A percentile compares a stretch with the other conserved stretches of the same genome.
These are phyloP conservation scores for Coleophora flavipennella DNA, from an alignment of 2,888 invertebrate species.

Conservation along the genomic window DNA sequence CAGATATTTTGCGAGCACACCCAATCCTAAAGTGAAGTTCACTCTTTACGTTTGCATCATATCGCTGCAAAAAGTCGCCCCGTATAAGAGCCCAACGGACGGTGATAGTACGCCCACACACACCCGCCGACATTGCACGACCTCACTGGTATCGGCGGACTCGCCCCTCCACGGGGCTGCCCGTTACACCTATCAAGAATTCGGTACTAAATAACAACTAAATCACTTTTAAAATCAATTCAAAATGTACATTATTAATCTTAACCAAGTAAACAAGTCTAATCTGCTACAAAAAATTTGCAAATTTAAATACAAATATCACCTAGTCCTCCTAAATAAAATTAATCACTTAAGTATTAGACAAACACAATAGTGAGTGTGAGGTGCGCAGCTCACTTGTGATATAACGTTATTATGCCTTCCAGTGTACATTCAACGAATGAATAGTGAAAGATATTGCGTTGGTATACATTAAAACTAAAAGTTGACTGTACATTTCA, in stretches of 20 bases:
- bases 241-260: slow-evolving; percentile 70
- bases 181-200: slow-evolving; percentile 64
- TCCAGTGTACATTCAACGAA: slow-evolving; percentile 63
- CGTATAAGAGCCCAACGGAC: no score
- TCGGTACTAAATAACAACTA: slow-evolving; percentile 71
- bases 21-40: no score
- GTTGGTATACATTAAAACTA: slow-evolving; percentile 67
- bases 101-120: no score
- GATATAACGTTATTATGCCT: slow-evolving; percentile 63
- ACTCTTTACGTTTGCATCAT: no score
- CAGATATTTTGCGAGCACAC: no score
- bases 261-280: slow-evolving; percentile 67
- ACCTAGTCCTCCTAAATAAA: slow-evolving; percentile 68
- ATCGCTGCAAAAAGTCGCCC: no score
- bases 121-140: slow-evolving; percentile 51
- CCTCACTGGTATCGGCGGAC: slow-evolving; percentile 62
- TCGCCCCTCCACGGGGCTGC: slow-evolving; percentile 53
- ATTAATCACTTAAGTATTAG: slow-evolving; percentile 68
- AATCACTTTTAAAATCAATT: slow-evolving; percentile 72
- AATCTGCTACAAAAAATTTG: slow-evolving; percentile 72
- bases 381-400: slow-evolving; percentile 45
- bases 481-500: slow-evolving; percentile 69
- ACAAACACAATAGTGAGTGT: slow-evolving; percentile 60
- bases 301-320: slow-evolving; percentile 71
- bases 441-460: slow-evolving; percentile 59